phyloP scores from a whole-genome alignment of 2,888 invertebrate species.

The Sinodicranocentrus sp. region DNA sequence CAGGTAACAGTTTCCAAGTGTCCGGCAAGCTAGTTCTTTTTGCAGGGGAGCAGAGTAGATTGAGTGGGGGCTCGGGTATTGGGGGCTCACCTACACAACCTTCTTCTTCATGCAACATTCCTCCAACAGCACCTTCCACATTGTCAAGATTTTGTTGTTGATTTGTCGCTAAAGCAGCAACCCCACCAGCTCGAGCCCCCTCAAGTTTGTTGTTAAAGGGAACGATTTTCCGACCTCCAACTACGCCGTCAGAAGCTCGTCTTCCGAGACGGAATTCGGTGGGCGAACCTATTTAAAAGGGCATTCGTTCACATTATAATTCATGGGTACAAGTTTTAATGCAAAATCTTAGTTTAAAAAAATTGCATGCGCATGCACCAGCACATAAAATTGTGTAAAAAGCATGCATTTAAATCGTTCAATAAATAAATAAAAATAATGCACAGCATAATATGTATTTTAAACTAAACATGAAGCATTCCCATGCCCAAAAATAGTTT shows the following conservation, averaged over 20 bases:
- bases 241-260: slow-evolving; percentile 94
- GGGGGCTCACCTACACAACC: slow-evolving; percentile 62
- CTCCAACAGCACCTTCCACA: slow-evolving; percentile 62
- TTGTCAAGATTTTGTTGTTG: slow-evolving; percentile 44
- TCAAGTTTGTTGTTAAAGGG: slow-evolving; percentile 74
- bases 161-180: slow-evolving; percentile 71
- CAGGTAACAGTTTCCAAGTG: slow-evolving; percentile 72
- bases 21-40: slow-evolving; percentile 75
- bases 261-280: slow-evolving; percentile 87
- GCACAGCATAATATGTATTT: too few relatives aligned
- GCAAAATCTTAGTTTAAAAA: too few relatives aligned
- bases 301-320: too few relatives aligned
- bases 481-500: too few relatives aligned
- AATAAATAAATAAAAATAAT: too few relatives aligned
- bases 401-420: too few relatives aligned
- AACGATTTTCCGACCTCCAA: slow-evolving; percentile 79
- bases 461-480: too few relatives aligned
- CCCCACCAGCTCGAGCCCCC: slow-evolving; percentile 74
- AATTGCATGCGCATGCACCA: too few relatives aligned
- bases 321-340: too few relatives aligned
- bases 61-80: slow-evolving; percentile 66
- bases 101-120: slow-evolving; percentile 63
- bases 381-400: too few relatives aligned
- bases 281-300: slow-evolving; percentile 88
- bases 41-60: slow-evolving; percentile 74